Evolutionary conservation across 2,113 vertebrate species (phyloP).

Genomic region (human (Homo sapiens)): GRCh38 chr2:5254001-5254500

Average conservation of each 20-base stretch:
- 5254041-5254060: neutral
- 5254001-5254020: neutral
- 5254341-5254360: neutral
- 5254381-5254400: neutral
- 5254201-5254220: neutral
- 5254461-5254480: neutral
- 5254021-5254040: fast-evolving
- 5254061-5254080: neutral
- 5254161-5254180: neutral
- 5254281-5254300: neutral
- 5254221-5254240: neutral
- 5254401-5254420: neutral
- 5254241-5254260: neutral
- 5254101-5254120: neutral
- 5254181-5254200: neutral
- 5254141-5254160: neutral
- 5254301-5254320: neutral
- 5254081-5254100: neutral
- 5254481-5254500: fast-evolving
- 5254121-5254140: neutral
- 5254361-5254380: neutral
- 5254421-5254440: neutral
- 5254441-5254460: neutral
- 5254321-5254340: neutral
- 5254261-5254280: neutral